Percentiles rank a stretch among this genome's conserved stretches.
Evolutionary conservation across 2,797 vertebrate genomes (phyloP).

Genomic region (Perodicticus potto): DNA sequence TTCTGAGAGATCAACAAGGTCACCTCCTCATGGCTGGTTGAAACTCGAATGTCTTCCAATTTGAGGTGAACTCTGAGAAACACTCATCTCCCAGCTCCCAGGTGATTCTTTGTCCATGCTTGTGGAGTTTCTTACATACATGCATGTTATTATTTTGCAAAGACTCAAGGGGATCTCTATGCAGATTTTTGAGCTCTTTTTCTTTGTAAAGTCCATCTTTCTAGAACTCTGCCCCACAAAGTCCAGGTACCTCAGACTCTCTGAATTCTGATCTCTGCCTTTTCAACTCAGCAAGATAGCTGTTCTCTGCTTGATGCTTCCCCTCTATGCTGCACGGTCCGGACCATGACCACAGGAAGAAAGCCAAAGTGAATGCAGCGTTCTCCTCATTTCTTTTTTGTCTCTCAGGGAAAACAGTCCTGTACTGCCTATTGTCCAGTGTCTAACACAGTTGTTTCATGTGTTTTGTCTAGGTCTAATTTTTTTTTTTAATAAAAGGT

Average conservation of each 20-base stretch:
- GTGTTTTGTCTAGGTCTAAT: background rate
- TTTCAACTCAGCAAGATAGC: background rate
- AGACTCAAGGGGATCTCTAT: background rate
- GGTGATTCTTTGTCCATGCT: background rate
- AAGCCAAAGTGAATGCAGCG: background rate
- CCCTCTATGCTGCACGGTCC: background rate
- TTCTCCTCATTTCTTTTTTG: background rate
- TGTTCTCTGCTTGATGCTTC: background rate
- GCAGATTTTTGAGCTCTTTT: background rate
- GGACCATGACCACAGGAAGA: background rate
- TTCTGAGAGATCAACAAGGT: background rate
- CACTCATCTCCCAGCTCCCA: background rate
- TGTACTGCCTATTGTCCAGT: background rate
- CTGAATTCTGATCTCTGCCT: background rate
- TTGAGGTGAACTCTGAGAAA: background rate
- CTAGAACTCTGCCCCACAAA: background rate
- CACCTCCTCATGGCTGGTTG: background rate
- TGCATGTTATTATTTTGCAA: background rate
- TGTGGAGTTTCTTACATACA: background rate
- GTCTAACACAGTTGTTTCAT: background rate
- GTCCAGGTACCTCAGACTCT: background rate
- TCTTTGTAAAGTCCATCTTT: background rate
- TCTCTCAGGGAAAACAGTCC: background rate
- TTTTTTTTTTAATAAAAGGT: slow-evolving; percentile 6
- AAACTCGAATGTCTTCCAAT: background rate